Percentiles rank a stretch among this genome's conserved stretches.
These are phyloP conservation scores for Acanthopleura granulata DNA, from an alignment of 2,888 invertebrate species.

Conservation along the genomic window DNA sequence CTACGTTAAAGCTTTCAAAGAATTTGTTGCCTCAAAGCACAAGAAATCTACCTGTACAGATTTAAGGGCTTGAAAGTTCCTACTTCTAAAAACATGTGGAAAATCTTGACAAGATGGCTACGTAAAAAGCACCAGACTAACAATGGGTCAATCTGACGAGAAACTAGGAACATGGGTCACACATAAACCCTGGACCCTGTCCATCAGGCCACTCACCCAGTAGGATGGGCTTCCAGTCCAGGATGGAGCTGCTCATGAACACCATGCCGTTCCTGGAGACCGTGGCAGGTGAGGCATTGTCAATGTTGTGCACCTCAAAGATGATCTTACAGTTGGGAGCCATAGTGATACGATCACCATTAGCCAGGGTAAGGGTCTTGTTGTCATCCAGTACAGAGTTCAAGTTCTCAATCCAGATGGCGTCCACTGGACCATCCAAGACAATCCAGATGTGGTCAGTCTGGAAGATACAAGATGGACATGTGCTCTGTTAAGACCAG, in stretches of 20 bases:
- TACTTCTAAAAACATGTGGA: too few species aligned
- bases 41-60: too few species aligned
- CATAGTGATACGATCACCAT: conserved; percentile 71
- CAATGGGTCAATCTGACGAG: too few species aligned
- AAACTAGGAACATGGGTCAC: too few species aligned
- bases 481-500: too few species aligned
- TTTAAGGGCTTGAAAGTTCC: too few species aligned
- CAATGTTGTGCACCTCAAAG: conserved; percentile 71
- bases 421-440: conserved; percentile 70
- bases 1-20: too few species aligned
- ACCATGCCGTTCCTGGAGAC: conserved; percentile 72
- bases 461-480: conserved; percentile 38
- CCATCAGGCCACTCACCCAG: conserved; percentile 72
- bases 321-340: conserved; percentile 70
- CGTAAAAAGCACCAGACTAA: too few species aligned
- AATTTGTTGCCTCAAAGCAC: too few species aligned
- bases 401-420: conserved; percentile 71
- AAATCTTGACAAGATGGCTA: too few species aligned
- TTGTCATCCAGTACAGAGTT: conserved; percentile 71
- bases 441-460: conserved; percentile 70
- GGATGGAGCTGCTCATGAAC: conserved; percentile 96
- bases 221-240: conserved; percentile 93
- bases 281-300: conserved; percentile 71
- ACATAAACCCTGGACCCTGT: too few species aligned
- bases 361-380: conserved; percentile 70